phyloP scores from a whole-genome alignment of 37 sponge, comb jelly and placozoan genomes.

The Spongilla lacustris region DNA sequence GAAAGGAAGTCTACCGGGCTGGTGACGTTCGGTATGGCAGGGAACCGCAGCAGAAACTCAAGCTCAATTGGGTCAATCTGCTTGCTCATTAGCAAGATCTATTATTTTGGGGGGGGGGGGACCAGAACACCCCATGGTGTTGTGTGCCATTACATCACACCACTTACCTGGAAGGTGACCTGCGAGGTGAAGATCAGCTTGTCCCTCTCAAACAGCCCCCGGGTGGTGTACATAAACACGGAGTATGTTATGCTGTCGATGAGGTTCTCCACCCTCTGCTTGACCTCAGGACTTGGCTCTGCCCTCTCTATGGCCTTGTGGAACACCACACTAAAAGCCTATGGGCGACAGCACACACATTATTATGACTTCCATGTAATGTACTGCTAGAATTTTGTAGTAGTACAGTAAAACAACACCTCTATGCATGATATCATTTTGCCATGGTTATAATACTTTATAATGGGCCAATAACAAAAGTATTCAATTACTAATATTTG shows the following conservation, averaged over 20 bases:
- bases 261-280: conserved; percentile 86
- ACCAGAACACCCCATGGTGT: neutral
- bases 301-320: conserved; percentile 96
- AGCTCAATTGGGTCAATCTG: conserved; percentile 94
- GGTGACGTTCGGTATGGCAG: conserved; percentile 83
- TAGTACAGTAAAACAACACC: too few species aligned
- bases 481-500: too few species aligned
- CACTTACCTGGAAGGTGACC: conserved; percentile 87
- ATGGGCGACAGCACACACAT: neutral
- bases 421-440: too few species aligned
- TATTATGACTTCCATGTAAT: too few species aligned
- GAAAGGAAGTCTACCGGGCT: conserved; percentile 97
- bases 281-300: conserved; percentile 80
- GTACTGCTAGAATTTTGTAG: too few species aligned
- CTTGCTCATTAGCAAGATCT: conserved; percentile 85
- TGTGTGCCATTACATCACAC: neutral
- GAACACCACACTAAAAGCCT: conserved; percentile 98
- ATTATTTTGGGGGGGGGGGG: neutral
- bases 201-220: conserved; percentile 97
- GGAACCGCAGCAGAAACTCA: conserved; percentile 97
- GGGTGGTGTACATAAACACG: conserved; percentile 94
- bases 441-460: too few species aligned
- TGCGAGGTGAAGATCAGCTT: conserved; percentile 96
- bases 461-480: too few species aligned
- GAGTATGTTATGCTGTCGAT: conserved; percentile 97